Conservation (phyloP, 1,140 invertebrate species). For the Lasioglossum baleicum region DNA sequence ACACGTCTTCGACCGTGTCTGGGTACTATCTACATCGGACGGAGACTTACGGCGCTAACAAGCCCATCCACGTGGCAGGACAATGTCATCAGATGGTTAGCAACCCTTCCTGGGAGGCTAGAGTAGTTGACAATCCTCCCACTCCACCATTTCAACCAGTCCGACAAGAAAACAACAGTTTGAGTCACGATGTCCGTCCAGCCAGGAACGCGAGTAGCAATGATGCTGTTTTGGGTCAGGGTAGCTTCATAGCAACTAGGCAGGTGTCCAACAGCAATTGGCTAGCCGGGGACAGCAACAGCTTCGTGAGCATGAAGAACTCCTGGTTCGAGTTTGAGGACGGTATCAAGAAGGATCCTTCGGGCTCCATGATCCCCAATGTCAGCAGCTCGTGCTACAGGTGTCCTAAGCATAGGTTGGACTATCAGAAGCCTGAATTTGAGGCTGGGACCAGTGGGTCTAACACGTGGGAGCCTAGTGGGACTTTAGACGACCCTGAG, state of each 20-base stretch:
- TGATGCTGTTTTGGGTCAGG: too few species aligned
- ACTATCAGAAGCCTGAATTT: neutral
- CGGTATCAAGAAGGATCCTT: neutral
- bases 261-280: neutral
- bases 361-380: neutral
- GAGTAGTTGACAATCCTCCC: too few species aligned
- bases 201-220: neutral
- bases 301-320: neutral
- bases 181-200: too few species aligned
- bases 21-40: constrained; percentile 7
- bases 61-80: neutral
- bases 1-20: constrained; percentile 7
- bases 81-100: neutral
- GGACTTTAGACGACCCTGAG: too few species aligned
- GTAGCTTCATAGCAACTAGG: too few species aligned
- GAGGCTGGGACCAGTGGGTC: neutral
- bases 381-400: constrained; percentile 22
- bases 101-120: neutral
- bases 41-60: neutral
- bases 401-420: neutral
- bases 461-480: neutral
- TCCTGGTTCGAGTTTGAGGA: neutral
- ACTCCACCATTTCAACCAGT: neutral
- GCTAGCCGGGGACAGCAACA: neutral
- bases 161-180: neutral